phyloP scores from a whole-genome alignment of 2,888 invertebrate genomes.

The Macroteleia sp. region DNA sequence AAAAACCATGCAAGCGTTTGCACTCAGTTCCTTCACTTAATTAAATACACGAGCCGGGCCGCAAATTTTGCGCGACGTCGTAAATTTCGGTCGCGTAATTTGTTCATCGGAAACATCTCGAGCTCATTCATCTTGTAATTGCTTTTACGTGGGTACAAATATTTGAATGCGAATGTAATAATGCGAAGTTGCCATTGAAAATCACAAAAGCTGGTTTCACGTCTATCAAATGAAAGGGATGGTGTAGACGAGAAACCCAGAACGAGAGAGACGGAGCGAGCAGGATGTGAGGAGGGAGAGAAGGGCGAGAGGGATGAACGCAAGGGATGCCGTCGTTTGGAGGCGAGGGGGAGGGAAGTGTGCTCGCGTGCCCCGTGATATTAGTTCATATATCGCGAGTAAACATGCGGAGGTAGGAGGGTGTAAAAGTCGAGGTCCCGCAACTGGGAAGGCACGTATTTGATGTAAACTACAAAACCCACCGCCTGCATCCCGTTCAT shows the following conservation, averaged over 20 bases:
- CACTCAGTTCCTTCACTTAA: background rate
- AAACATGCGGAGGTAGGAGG: slow-evolving; percentile 64
- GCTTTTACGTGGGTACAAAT: slow-evolving; percentile 44
- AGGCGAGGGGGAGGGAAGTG: slow-evolving; percentile 23
- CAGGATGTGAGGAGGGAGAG: background rate
- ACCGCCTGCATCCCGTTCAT: slow-evolving; percentile 50
- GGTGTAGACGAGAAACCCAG: slow-evolving; percentile 33
- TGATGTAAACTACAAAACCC: slow-evolving; percentile 79
- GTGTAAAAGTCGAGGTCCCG: slow-evolving; percentile 65
- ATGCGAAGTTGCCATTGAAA: slow-evolving; percentile 53
- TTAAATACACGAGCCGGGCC: background rate
- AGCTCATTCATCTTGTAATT: slow-evolving; percentile 29
- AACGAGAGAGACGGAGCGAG: slow-evolving; percentile 6
- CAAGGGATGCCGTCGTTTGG: slow-evolving; percentile 19
- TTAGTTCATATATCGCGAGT: slow-evolving; percentile 80
- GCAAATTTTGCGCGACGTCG: slow-evolving; percentile 8
- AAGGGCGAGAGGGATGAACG: slow-evolving; percentile 5
- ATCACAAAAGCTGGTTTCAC: slow-evolving; percentile 48
- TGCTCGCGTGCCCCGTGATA: slow-evolving; percentile 79
- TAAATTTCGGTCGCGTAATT: background rate
- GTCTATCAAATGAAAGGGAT: slow-evolving; percentile 38
- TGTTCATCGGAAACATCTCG: slow-evolving; percentile 8
- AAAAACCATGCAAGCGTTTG: slow-evolving; percentile 17
- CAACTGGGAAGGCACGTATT: slow-evolving; percentile 74
- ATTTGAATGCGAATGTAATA: slow-evolving; percentile 56